Conservation (phyloP, 2,797 vertebrate species). For the Chiropotes sagulatus region DNA sequence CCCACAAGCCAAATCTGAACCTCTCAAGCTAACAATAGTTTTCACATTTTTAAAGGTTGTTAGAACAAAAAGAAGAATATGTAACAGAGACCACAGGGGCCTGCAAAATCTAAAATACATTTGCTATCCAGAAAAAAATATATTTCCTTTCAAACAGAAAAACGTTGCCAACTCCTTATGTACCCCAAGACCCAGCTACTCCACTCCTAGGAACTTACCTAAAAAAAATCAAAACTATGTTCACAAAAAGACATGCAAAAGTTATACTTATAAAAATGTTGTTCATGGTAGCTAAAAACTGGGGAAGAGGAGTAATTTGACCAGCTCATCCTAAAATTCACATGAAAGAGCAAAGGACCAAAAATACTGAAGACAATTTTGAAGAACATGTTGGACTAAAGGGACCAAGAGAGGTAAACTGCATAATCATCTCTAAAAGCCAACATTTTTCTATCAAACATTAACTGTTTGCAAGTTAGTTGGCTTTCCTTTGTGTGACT, state of each 20-base stretch:
- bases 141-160: conserved; percentile 2
- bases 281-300: not conserved
- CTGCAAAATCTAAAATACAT: not conserved
- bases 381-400: not conserved
- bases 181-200: not conserved
- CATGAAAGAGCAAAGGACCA: not conserved
- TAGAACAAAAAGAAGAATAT: not conserved
- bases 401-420: not conserved
- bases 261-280: not conserved
- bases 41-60: not conserved
- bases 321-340: not conserved
- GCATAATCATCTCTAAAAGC: not conserved
- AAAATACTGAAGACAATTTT: not conserved
- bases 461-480: not conserved
- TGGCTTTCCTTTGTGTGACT: not conserved
- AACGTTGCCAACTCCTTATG: not conserved
- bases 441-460: not conserved
- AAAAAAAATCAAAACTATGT: not conserved
- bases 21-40: not conserved
- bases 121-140: not conserved
- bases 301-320: not conserved
- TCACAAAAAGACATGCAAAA: not conserved
- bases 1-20: not conserved
- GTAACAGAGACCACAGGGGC: not conserved
- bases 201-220: not conserved